phyloP scores from a whole-genome alignment of 2,797 vertebrate genomes.

The Pipistrellus pygmaeus region DNA sequence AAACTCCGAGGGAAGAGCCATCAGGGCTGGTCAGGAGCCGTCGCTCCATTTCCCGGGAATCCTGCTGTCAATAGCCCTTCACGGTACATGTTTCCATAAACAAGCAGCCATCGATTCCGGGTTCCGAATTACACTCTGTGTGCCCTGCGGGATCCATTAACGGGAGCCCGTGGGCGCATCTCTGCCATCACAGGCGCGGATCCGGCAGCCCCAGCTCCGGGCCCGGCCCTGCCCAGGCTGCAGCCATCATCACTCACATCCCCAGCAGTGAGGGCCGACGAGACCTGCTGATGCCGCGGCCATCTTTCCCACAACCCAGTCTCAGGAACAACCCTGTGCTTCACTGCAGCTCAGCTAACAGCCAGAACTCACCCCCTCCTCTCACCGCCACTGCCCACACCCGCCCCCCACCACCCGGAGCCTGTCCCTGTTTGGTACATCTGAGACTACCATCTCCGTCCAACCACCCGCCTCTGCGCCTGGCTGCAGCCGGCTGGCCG shows the following conservation, averaged over 20 bases:
- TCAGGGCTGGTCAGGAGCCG: constrained; percentile 12
- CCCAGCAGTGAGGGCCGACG: not conserved
- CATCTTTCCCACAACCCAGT: not conserved
- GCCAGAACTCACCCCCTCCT: not conserved
- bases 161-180: not conserved
- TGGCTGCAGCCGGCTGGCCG: too few species aligned
- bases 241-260: not conserved
- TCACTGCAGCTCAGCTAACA: not conserved
- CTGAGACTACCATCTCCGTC: not conserved
- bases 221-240: not conserved
- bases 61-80: constrained; percentile 65
- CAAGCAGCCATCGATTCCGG: constrained; percentile 60
- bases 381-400: not conserved
- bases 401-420: too few species aligned
- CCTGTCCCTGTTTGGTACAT: too few species aligned
- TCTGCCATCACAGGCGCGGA: not conserved
- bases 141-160: constrained; percentile 68
- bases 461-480: not conserved
- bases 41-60: constrained; percentile 72
- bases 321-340: not conserved
- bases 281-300: not conserved
- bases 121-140: constrained; percentile 11
- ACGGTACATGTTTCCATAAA: constrained; percentile 78
- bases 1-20: constrained; percentile 62
- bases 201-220: not conserved